Percentiles rank a stretch among this genome's conserved stretches.
phyloP scores from a whole-genome alignment of 2,797 vertebrate species.

The Ispidina lecontei region DNA sequence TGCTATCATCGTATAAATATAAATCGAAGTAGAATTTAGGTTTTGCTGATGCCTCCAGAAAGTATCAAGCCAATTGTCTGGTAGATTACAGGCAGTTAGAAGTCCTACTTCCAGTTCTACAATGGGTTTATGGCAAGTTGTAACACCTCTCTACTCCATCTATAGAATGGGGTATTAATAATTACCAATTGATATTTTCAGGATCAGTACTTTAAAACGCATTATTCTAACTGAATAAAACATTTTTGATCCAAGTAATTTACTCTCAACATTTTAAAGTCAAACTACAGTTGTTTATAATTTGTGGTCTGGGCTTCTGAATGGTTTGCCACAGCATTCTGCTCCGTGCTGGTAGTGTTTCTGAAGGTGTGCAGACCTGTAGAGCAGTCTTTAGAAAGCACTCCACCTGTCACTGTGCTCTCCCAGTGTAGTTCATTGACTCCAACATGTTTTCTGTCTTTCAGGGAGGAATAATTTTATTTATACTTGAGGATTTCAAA shows the following conservation, averaged over 20 bases:
- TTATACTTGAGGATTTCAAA: slow-evolving; percentile 19
- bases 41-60: background rate
- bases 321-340: background rate
- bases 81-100: background rate
- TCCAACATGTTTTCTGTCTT: background rate
- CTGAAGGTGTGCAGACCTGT: background rate
- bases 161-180: background rate
- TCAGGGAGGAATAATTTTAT: background rate
- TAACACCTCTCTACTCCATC: background rate
- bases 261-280: background rate
- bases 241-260: background rate
- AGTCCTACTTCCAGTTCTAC: background rate
- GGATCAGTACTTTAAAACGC: background rate
- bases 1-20: background rate
- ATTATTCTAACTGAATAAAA: background rate
- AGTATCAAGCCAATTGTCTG: background rate
- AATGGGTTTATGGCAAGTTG: background rate
- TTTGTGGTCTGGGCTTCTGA: background rate
- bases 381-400: background rate
- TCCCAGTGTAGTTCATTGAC: background rate
- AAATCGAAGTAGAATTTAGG: background rate
- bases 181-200: background rate
- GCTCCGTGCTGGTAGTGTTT: background rate
- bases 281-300: background rate
- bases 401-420: background rate